phyloP scores from a whole-genome alignment of 2,797 vertebrate species.

The Morus bassanus region DNA sequence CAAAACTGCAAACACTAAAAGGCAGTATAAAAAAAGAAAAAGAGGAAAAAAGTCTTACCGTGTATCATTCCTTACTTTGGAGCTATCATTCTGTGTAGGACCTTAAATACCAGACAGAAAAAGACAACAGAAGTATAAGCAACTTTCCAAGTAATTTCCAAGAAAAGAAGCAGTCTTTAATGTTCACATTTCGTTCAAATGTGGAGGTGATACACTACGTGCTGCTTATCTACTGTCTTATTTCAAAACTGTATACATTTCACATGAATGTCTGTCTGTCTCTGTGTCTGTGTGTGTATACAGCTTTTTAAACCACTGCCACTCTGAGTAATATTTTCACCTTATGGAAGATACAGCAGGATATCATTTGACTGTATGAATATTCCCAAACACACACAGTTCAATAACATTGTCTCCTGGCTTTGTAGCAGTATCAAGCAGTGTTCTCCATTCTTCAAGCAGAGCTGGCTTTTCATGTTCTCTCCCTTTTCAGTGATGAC shows the following conservation, averaged over 20 bases:
- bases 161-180: not conserved
- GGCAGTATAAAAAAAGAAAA: not conserved
- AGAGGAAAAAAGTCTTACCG: constrained; percentile 53
- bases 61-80: constrained; percentile 68
- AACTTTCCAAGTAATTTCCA: not conserved
- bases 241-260: not conserved
- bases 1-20: not conserved
- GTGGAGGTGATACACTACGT: not conserved
- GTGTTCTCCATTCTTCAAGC: not conserved
- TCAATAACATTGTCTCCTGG: not conserved
- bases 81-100: constrained; percentile 71
- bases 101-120: constrained; percentile 68
- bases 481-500: not conserved
- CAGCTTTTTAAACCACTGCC: not conserved
- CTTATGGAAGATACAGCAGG: not conserved
- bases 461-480: not conserved
- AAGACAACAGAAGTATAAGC: not conserved
- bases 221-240: not conserved
- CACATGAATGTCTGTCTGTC: not conserved
- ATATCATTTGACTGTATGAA: not conserved
- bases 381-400: not conserved
- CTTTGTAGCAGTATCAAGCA: not conserved
- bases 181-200: not conserved
- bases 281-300: not conserved
- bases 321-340: not conserved